Percentiles rank a stretch among this genome's conserved stretches.
Evolutionary conservation across 2,888 invertebrate species (phyloP).

Genomic region (Plagodis pulveraria): DNA sequence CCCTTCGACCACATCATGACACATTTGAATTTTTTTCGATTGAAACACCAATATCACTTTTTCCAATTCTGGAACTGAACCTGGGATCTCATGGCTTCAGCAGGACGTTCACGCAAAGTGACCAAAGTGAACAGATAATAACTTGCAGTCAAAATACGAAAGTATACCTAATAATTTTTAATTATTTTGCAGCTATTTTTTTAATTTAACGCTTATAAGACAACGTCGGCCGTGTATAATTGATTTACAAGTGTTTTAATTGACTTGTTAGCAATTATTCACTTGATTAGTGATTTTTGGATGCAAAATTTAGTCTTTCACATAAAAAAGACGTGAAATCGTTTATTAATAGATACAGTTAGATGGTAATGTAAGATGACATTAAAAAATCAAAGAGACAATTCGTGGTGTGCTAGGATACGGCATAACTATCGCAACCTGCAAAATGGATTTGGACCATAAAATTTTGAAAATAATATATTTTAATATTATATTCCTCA

Average conservation of each 20-base stretch:
- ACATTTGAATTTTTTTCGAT: too few species aligned
- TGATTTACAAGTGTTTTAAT: conserved; percentile 40
- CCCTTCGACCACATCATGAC: too few species aligned
- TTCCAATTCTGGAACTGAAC: too few species aligned
- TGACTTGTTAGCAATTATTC: conserved; percentile 9
- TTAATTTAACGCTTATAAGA: conserved; percentile 22
- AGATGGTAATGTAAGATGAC: not conserved
- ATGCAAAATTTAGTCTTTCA: conserved; percentile 3
- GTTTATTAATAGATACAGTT: not conserved
- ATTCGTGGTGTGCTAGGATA: not conserved
- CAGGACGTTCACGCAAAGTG: too few species aligned
- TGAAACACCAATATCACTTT: too few species aligned
- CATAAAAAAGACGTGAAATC: too few species aligned
- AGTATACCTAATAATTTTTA: not conserved
- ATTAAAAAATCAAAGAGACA: not conserved
- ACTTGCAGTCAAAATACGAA: not conserved
- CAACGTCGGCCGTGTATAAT: conserved; percentile 43
- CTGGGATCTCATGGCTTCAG: too few species aligned
- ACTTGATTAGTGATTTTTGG: conserved; percentile 3
- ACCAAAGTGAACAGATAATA: too few species aligned
- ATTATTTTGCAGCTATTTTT: conserved; percentile 7
- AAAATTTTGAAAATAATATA: too few species aligned
- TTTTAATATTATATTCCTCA: too few species aligned
- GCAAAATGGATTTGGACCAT: too few species aligned
- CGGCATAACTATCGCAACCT: not conserved